Evolutionary conservation across 2,888 invertebrate genomes (phyloP).

Genomic region (Pedicia rivosa): DNA sequence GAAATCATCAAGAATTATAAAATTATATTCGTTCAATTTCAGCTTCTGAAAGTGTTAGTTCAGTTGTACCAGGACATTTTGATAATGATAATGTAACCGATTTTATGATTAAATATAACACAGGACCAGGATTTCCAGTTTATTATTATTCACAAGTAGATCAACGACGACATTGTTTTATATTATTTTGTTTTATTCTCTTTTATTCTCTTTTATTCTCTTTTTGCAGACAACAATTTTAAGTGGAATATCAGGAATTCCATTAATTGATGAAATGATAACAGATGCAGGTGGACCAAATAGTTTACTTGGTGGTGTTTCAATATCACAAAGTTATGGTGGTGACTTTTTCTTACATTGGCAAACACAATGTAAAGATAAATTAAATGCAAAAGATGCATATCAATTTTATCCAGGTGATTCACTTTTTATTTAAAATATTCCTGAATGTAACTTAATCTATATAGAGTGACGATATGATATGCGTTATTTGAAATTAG

Average conservation of each 20-base stretch:
- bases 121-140: slow-evolving; percentile 53
- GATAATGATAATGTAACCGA: slow-evolving; percentile 62
- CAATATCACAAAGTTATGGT: slow-evolving; percentile 36
- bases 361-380: slow-evolving; percentile 42
- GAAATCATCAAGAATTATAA: too few relatives aligned
- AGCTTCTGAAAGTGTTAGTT: slow-evolving; percentile 49
- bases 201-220: too few relatives aligned
- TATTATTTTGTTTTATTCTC: too few relatives aligned
- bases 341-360: slow-evolving; percentile 66
- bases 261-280: slow-evolving; percentile 26
- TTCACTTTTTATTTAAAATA: too few relatives aligned
- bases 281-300: slow-evolving; percentile 29
- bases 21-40: too few relatives aligned
- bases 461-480: too few relatives aligned
- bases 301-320: slow-evolving; percentile 28
- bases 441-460: too few relatives aligned
- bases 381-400: slow-evolving; percentile 32
- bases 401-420: too few relatives aligned
- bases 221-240: slow-evolving; percentile 30
- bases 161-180: too few relatives aligned
- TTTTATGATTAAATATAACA: slow-evolving; percentile 51
- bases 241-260: slow-evolving; percentile 24
- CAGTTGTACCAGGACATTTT: slow-evolving; percentile 63
- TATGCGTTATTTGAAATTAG: too few relatives aligned
- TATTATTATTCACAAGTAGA: slow-evolving; percentile 60